Conservation (phyloP, 2,113 vertebrate genomes). For the Pelmatolapia mariae region DNA sequence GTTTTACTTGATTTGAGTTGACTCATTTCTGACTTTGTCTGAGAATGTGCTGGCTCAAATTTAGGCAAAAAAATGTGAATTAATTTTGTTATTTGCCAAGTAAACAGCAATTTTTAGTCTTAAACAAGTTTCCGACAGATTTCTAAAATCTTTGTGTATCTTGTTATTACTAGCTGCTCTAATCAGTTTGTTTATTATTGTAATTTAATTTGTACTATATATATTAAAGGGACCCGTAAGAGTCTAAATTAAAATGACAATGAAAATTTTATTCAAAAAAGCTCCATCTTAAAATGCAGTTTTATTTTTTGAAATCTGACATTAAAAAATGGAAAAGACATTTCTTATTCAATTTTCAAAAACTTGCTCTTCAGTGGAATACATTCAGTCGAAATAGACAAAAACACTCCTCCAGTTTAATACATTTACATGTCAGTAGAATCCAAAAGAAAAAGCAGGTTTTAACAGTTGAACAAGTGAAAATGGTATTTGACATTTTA, state of each 20-base stretch:
- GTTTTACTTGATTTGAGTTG: not conserved
- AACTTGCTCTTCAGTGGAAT: not conserved
- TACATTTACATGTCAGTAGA: not conserved
- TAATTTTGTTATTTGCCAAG: not conserved
- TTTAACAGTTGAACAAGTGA: not conserved
- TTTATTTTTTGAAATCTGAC: not conserved
- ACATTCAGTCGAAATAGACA: not conserved
- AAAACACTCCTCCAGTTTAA: not conserved
- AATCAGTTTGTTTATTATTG: not conserved
- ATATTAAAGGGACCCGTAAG: not conserved
- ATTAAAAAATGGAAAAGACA: not conserved
- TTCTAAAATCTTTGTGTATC: not conserved
- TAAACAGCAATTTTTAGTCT: not conserved
- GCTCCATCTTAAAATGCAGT: not conserved
- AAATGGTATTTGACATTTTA: not conserved
- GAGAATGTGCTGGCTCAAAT: not conserved
- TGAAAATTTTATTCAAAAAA: not conserved
- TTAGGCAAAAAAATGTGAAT: not conserved
- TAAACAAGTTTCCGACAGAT: not conserved
- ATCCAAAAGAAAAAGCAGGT: not conserved
- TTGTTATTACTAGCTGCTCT: not conserved
- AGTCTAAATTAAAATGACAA: not conserved
- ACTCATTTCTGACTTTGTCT: not conserved
- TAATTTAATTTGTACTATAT: not conserved
- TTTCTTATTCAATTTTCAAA: not conserved